These are phyloP conservation scores for Pecten maximus DNA, from an alignment of 2,888 invertebrate species.

Conservation along the genomic window DNA sequence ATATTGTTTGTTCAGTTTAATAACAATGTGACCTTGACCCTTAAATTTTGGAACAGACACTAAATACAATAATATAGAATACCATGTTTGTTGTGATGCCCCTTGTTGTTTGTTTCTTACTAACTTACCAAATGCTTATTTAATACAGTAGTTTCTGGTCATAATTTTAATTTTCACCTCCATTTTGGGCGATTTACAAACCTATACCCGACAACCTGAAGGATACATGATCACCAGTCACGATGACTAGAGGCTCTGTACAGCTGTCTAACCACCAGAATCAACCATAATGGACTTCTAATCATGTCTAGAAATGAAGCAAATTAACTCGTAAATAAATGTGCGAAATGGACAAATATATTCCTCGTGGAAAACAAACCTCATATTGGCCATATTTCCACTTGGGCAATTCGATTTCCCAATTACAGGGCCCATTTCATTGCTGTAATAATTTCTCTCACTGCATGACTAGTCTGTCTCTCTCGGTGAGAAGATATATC, in stretches of 20 bases:
- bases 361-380: slow-evolving; percentile 1
- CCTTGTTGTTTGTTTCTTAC: too few relatives aligned
- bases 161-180: too few relatives aligned
- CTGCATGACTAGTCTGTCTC: slow-evolving; percentile 13
- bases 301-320: slow-evolving; percentile 20
- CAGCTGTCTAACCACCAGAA: not conserved
- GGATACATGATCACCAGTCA: not conserved
- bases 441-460: slow-evolving; percentile 35
- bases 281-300: not conserved
- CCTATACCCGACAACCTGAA: too few relatives aligned
- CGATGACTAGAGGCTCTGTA: not conserved
- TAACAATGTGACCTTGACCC: too few relatives aligned
- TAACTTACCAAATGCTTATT: too few relatives aligned
- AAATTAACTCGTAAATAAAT: slow-evolving; percentile 1
- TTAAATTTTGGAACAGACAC: too few relatives aligned
- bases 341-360: slow-evolving; percentile 23
- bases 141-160: too few relatives aligned
- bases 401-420: slow-evolving; percentile 26
- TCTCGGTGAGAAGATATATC: slow-evolving; percentile 5
- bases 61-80: too few relatives aligned
- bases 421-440: slow-evolving; percentile 33
- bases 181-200: too few relatives aligned
- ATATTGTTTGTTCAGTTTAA: too few relatives aligned
- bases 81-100: too few relatives aligned
- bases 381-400: slow-evolving; percentile 21